Base-by-base conservation (phyloP, 35 echinoderm and acorn worm genomes). In the Holothuria glaberrima region DNA sequence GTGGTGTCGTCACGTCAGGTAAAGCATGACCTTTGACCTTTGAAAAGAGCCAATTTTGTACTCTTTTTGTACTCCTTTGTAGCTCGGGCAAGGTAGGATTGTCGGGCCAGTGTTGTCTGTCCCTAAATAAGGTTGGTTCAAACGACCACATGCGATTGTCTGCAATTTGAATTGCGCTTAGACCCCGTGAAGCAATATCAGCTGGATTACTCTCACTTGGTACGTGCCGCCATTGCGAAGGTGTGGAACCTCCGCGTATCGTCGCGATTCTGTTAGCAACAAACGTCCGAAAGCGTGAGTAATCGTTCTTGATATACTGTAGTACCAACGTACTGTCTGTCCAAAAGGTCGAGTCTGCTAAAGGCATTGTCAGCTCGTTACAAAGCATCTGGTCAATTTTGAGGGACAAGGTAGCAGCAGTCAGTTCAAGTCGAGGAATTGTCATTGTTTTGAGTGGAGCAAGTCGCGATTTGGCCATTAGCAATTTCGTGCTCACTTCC, bases 401-500 rank as follows among this genome's bases (percentile, higher is more conserved):
- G 25, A 89, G 52, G 1, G 86, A 71, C 2, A 92, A 30, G 32
- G 48, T 70, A 28, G 86, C 91, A n/a, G 61, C 87, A 58, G 80
- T 84, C 1, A 94, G 56, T 57, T 94, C 92, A 26, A 90, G 46
- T 30, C 93, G 77, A 17, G 93, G 90, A 22, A 92, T 88, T 24
- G n/a, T n/a, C n/a, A n/a, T n/a, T n/a, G n/a, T n/a, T n/a, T n/a
- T n/a, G n/a, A n/a, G n/a, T n/a, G n/a, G n/a, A n/a, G n/a, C n/a
- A n/a, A n/a, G n/a, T n/a, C n/a, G n/a, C n/a, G n/a, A n/a, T n/a
- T n/a, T n/a, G n/a, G n/a, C n/a, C n/a, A n/a, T n/a, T n/a, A n/a
- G 93, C 36, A 41, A 7, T 41, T 7, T 4, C 2, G 36, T 41
- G 36, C 36, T 41, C 7, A 41, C 36, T 41, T 41, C 7, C 36